These are phyloP conservation scores for Exocentrus adspersus DNA, from an alignment of 2,888 invertebrate genomes.

Conservation along the genomic window DNA sequence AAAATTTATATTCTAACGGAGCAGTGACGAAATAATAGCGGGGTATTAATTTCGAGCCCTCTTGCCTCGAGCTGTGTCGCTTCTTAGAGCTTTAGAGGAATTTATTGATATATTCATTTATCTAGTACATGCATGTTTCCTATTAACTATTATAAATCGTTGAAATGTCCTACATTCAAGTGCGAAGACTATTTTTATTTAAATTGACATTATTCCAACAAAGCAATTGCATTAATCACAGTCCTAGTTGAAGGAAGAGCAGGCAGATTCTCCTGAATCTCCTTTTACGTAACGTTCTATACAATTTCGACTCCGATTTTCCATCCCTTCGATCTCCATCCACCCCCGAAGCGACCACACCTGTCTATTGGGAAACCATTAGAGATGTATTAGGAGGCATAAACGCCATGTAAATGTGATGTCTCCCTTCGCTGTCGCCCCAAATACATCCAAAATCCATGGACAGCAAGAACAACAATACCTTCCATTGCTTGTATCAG, in stretches of 20 bases:
- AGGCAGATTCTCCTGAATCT: constrained; percentile 1
- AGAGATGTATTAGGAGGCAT: constrained; percentile 50
- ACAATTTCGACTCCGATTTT: neutral
- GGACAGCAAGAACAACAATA: constrained; percentile 6
- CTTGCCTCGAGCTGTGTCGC: neutral
- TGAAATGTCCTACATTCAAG: too few relatives aligned
- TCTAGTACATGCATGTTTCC: neutral
- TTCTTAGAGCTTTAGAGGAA: neutral
- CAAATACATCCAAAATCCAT: constrained; percentile 7
- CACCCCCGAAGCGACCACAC: constrained; percentile 38
- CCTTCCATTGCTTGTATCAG: neutral
- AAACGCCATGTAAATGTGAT: constrained; percentile 44
- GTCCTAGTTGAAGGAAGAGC: too few relatives aligned
- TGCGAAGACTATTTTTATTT: too few relatives aligned
- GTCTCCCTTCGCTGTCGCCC: constrained; percentile 27
- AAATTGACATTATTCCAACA: too few relatives aligned
- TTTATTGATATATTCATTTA: neutral
- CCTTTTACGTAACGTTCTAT: neutral
- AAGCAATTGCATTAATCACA: too few relatives aligned
- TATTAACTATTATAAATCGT: too few relatives aligned
- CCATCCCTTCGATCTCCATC: constrained; percentile 12
- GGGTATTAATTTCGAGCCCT: neutral
- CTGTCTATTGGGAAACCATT: constrained; percentile 53
- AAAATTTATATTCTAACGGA: constrained; percentile 13
- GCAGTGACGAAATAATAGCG: constrained; percentile 20